Evolutionary conservation across 2,797 vertebrate genomes (phyloP), one percentile per base, ranked within the genome.

Genomic region (Iguana delicatissima): DNA sequence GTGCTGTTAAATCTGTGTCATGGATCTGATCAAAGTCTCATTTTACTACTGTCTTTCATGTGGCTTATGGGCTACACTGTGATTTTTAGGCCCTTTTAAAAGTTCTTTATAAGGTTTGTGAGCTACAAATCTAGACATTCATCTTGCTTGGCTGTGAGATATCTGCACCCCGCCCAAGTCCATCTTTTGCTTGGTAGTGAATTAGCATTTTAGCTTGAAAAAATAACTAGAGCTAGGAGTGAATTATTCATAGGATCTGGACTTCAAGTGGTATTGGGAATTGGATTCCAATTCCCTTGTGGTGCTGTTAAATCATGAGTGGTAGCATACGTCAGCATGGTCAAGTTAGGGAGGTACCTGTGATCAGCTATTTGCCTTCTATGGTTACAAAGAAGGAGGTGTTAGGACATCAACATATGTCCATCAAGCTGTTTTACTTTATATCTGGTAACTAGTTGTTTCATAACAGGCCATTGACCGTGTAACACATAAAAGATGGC

Each of bases 291-390:
- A 42, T 82, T 82, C 62, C 32, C 62, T 55, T 6, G 24, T 69
- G 59, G 24, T 88, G 24, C 86, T 80, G 52, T 55, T 59, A 83
- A 83, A 72, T 83, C 35, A 35, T 7, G n/a, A 22, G 64, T 46
- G 38, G 52, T 38, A 32, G 46, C 64, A 88, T 82, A 73, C 59
- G 24, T 52, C 79, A 57, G 8, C 13, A 13, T 80, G n/a, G 55
- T 80, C 24, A 32, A 38, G 24, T 42, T 69, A n/a, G 46, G 32
- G 52, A 42, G 73, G 14, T 82, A 82, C 20, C 38, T 73, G 14
- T 73, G 67, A 88, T 81, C 81, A 88, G 79, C 20, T 81, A 10
- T 2, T 52, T 88, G 79, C 64, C 50, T 81, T 81, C 57, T 87
- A 38, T 22, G 10, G n/a, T 86, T 77, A 20, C 26, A 62, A 7